A percentile compares a stretch with the other conserved stretches of the same genome.
Evolutionary conservation across 2,113 vertebrate genomes (phyloP).

Genomic region (Odocoileus hemionus): DNA sequence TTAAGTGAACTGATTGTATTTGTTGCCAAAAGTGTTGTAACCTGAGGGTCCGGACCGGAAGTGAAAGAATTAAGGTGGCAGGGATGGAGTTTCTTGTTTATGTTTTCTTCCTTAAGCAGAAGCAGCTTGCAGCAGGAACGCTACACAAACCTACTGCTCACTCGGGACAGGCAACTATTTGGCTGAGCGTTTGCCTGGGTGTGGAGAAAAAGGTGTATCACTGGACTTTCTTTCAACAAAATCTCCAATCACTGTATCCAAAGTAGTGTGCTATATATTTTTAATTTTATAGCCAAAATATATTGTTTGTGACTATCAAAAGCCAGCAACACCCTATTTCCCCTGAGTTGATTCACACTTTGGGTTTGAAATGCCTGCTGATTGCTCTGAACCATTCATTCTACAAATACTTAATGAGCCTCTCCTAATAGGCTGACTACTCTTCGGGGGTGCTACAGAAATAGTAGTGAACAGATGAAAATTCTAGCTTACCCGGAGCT

Average conservation of each 20-base stretch:
- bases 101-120: slow-evolving; percentile 55
- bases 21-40: slow-evolving; percentile 65
- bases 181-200: background rate
- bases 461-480: background rate
- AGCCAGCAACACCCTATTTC: background rate
- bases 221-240: background rate
- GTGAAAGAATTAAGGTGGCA: slow-evolving; percentile 64
- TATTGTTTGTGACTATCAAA: background rate
- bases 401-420: background rate
- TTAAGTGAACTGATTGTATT: slow-evolving; percentile 56
- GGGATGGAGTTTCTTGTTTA: slow-evolving; percentile 72
- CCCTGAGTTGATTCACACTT: background rate
- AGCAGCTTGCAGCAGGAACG: background rate
- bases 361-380: background rate
- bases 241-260: background rate
- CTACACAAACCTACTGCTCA: too few relatives aligned
- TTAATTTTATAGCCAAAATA: background rate
- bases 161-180: background rate
- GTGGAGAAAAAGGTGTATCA: background rate
- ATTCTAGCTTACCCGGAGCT: background rate
- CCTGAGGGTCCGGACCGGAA: slow-evolving; percentile 67
- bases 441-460: background rate
- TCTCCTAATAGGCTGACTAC: background rate
- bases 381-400: background rate
- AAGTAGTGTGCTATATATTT: background rate